Evolutionary conservation across 2,797 vertebrate genomes (phyloP).

Genomic region (Halcyon badia): DNA sequence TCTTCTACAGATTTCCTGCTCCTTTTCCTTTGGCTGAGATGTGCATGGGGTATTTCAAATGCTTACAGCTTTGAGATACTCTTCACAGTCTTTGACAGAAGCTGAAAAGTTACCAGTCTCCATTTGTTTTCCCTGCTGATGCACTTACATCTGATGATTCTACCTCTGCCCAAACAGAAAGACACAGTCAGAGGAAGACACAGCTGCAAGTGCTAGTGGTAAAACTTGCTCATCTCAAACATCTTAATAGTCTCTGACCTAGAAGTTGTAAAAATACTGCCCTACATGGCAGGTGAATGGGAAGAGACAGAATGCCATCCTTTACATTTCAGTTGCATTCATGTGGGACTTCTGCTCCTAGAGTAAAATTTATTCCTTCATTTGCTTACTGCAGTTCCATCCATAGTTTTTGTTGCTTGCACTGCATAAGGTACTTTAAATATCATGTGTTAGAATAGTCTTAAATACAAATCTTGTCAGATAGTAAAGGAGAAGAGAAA

Average conservation of each 20-base stretch:
- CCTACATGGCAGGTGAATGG: not conserved
- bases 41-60: not conserved
- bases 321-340: not conserved
- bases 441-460: not conserved
- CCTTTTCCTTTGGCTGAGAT: not conserved
- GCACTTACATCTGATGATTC: not conserved
- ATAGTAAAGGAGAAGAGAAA: not conserved
- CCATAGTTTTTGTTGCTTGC: not conserved
- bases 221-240: not conserved
- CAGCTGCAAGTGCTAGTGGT: not conserved
- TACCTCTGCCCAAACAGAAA: not conserved
- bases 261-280: not conserved
- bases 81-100: not conserved
- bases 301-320: not conserved
- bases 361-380: not conserved
- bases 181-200: not conserved
- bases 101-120: not conserved
- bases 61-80: not conserved
- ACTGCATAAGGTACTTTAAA: not conserved
- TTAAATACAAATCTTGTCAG: not conserved
- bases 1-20: not conserved
- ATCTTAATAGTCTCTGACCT: not conserved
- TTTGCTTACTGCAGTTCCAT: not conserved
- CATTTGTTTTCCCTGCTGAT: not conserved
- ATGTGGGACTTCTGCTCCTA: not conserved